Base-by-base conservation (phyloP, 2,797 vertebrate genomes). In the Rhynchonycteris naso region DNA sequence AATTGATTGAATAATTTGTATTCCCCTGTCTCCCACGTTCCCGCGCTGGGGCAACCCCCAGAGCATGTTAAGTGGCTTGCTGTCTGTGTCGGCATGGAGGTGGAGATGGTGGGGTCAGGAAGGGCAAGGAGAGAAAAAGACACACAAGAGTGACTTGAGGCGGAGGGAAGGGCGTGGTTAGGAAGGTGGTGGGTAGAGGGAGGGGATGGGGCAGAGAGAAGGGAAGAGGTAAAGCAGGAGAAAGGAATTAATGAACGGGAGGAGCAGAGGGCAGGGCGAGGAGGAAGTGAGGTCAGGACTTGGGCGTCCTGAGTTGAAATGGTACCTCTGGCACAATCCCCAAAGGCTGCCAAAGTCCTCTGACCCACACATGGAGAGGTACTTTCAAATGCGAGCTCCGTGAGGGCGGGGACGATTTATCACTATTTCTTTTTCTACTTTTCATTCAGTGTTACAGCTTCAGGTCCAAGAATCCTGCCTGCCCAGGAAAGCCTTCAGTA, bases 1-100 rank as follows among this genome's bases (percentile, higher is more conserved):
- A 91, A 52, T 1, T 26, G 61, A 54, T 58, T 6, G 54, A 96
- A 86, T 0, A 1, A 91, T 95, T 93, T 92, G 47, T 78, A 74
- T 94, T 83, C 63, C 72, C 90, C 16, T 21, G 35, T 75, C 33
- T 91, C 71, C 68, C 74, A 33, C 11, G 7, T 19, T 76, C n/a
- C 58, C n/a, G n/a, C 16, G 11, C 81, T 1, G 33, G 2, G 83
- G 66, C 87, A 72, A 47, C 13, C 26, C 19, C 5, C 54, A 59
- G 0, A 69, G 33, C 68, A 47, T 12, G 4, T 19, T 86, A 96
- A 94, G 35, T 22, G 65, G n/a, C 82, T 38, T 19, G 9, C 50
- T 66, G 43, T 30, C 58, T 88, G n/a, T 18, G 11, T n/a, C 22
- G 16, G 4, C 79, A 26, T 43, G 56, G 43, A 35, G 54, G 33